phyloP scores from a whole-genome alignment of 1,140 invertebrate species.

The Papilio dardanus region DNA sequence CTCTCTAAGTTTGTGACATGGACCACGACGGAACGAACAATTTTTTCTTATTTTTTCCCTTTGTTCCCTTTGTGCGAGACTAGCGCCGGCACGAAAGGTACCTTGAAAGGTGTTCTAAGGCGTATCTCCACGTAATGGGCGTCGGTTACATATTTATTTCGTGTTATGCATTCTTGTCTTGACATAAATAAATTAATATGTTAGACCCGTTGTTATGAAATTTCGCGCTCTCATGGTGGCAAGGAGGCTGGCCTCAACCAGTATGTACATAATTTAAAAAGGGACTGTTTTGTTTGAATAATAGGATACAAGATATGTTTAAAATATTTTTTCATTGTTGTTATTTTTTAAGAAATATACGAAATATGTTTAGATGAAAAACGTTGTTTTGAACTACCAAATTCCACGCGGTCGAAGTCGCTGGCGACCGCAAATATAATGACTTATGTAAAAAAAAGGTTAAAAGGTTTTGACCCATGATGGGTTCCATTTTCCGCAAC shows the following conservation, averaged over 20 bases:
- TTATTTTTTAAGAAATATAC: neutral
- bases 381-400: no score
- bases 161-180: conserved; percentile 76
- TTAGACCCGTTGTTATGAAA: conserved; percentile 60
- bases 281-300: conserved; percentile 26
- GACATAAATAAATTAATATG: conserved; percentile 80
- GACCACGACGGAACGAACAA: conserved; percentile 44
- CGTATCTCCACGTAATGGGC: conserved; percentile 68
- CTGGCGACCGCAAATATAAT: no score
- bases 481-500: no score
- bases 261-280: conserved; percentile 36
- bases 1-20: conserved; percentile 46
- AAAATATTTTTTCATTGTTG: conserved; percentile 2
- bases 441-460: no score
- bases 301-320: neutral
- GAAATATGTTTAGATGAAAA: no score
- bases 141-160: conserved; percentile 80
- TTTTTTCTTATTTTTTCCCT: conserved; percentile 74
- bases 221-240: conserved; percentile 78
- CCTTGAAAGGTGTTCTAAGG: conserved; percentile 75
- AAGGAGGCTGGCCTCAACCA: conserved; percentile 38
- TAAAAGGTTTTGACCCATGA: no score
- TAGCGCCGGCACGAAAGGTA: conserved; percentile 78
- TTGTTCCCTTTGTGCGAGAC: conserved; percentile 76
- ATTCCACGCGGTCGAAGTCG: no score